Base-by-base conservation (phyloP, 2,113 vertebrate genomes). In the Butastur rufipennis region DNA sequence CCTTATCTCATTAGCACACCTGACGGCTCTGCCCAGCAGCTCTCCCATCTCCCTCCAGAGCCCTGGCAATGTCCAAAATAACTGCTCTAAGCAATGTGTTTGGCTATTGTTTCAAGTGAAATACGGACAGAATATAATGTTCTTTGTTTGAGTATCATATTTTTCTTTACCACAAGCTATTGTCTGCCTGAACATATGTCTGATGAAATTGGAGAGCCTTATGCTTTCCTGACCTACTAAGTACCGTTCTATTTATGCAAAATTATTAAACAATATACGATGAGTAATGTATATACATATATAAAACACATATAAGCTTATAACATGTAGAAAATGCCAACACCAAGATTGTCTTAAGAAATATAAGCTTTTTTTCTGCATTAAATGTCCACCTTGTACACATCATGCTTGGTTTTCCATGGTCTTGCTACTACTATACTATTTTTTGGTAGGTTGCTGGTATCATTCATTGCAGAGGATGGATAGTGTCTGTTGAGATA, bases 1-100 rank as follows among this genome's bases (percentile, higher is more conserved):
- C 93, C 96, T 97, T 81, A 94, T 95, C 96, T 97, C 94, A 95
- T 96, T 97, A 96, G 71, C 81, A 77, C 94, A 92, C 90, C 95
- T 95, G 93, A 93, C 8, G 43, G 63, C 53, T 96, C 50, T 88
- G 81, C 90, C 81, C 87, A 80, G 82, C 81, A 94, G 83, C 91
- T 95, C 90, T 84, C 66, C 84, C 71, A 56, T 74, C 71, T 88
- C 81, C 88, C 93, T 94, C 91, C 38, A 86, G 91, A 91, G 93
- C 67, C 38, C 56, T 92, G 87, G 42, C 81, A 96, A 78, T 81
- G 87, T 86, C 85, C 89, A 96, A 95, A 95, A 86, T 67, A 52
- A 82, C 74, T 88, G 85, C 82, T 93, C 32, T 66, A 87, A 89
- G 67, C 71, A 90, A 78, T 63, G 59, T 83, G 38, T 85, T 91